Evolutionary conservation across 1,140 invertebrate species (phyloP).

Genomic region (Macrocentrus cingulum): DNA sequence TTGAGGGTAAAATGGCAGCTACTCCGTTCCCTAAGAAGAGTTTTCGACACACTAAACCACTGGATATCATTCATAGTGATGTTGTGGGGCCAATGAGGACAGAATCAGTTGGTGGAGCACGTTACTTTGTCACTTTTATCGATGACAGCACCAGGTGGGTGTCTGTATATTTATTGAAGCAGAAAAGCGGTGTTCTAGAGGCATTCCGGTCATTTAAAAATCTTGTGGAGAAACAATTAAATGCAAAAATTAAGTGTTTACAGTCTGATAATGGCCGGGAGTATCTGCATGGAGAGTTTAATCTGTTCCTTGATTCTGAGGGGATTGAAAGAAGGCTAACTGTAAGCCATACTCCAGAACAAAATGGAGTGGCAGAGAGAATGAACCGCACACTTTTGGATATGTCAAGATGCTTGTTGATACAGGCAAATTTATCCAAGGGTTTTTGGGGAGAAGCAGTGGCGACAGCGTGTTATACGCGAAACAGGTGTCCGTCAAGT

Average conservation of each 20-base stretch:
- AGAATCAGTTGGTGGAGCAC: conserved; percentile 20
- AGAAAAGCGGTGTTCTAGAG: conserved; percentile 36
- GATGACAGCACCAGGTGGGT: no score
- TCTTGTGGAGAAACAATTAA: conserved; percentile 44
- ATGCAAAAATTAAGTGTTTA: conserved; percentile 36
- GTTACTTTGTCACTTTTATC: conserved; percentile 35
- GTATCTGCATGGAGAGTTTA: conserved; percentile 38
- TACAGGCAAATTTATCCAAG: conserved; percentile 34
- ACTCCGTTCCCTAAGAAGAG: conserved; percentile 1
- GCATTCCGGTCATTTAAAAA: conserved; percentile 42
- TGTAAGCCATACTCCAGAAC: conserved; percentile 43
- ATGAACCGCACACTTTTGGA: conserved; percentile 48
- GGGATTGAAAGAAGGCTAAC: conserved; percentile 47
- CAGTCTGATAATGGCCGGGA: conserved; percentile 48
- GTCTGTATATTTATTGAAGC: no score
- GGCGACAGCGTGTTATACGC: conserved; percentile 30
- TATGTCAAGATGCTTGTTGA: conserved; percentile 37
- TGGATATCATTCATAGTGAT: conserved; percentile 45
- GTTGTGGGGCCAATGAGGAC: conserved; percentile 43
- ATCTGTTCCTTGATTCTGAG: conserved; percentile 34
- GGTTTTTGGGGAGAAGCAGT: conserved; percentile 50
- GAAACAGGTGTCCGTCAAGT: conserved; percentile 26
- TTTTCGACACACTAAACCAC: conserved; percentile 25
- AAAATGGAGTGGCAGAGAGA: conserved; percentile 47
- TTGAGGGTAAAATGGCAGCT: conserved; percentile 37